Base-by-base conservation (phyloP, 2,888 invertebrate genomes). In the Scrobipalpa atriplicella region DNA sequence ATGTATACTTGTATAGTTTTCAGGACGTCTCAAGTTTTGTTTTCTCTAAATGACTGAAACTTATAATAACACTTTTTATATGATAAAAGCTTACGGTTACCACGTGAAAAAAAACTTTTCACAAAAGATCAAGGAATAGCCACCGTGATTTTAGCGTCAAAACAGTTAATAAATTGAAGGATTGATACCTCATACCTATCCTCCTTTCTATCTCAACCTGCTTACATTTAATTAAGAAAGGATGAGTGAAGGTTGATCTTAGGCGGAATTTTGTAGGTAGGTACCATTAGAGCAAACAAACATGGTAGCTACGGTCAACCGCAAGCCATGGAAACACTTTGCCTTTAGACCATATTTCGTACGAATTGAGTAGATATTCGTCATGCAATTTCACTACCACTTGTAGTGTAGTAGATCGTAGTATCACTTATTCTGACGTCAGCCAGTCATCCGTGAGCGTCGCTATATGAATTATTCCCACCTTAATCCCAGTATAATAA, bases 391-490 rank as follows among this genome's bases (percentile, higher is more conserved):
- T 18, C 11, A 52, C 19, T 52, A 19, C 9, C 19, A n/a, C n/a
- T n/a, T n/a, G n/a, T n/a, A n/a, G 19, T 52, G 19, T 7, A 9
- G 18, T 51, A 18, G 18, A 19, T 2, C 1, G 19, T 19, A n/a
- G 16, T 8, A 52, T 19, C 18, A 52, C 52, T 19, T 52, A 19
- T 52, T 52, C 19, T 52, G n/a, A n/a, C 51, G 58, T 16, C 58
- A 58, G n/a, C 29, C 58, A 58, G 36, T 13, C 58, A 8, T 0
- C 16, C 29, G 11, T 9, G 58, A 58, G 58, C 16, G 5, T 38
- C 16, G 43, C 62, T 56, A 71, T 70, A 72, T 70, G 69, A 67
- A 72, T 72, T 70, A 75, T 75, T 72, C 69, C 64, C 61, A 67
- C 60, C 67, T 56, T 62, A 73, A 70, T 69, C 69, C 51, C 66